These are phyloP conservation scores for Melieria picta DNA, from an alignment of 2,888 invertebrate species.

Conservation along the genomic window DNA sequence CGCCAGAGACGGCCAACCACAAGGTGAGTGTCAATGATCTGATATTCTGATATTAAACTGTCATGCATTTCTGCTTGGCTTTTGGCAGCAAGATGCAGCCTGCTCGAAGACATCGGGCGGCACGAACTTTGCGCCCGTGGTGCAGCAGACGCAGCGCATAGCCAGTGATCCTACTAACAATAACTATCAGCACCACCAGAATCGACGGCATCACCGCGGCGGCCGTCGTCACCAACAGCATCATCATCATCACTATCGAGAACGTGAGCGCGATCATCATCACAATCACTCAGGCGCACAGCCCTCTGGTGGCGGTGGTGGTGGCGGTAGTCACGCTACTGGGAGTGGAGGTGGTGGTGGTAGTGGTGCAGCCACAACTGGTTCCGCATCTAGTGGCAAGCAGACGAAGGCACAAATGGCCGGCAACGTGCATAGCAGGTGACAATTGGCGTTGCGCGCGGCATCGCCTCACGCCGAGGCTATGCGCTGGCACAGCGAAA, in stretches of 20 bases:
- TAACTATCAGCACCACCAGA: constrained; percentile 60
- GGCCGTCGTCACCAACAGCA: constrained; percentile 55
- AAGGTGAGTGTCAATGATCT: constrained; percentile 9
- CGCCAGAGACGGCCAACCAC: constrained; percentile 31
- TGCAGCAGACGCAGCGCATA: constrained; percentile 56
- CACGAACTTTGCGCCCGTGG: constrained; percentile 54
- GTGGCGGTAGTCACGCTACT: constrained; percentile 8
- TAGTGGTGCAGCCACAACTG: constrained; percentile 43
- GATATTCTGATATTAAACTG: too few relatives aligned
- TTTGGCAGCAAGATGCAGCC: constrained; percentile 34
- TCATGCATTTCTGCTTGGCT: background rate
- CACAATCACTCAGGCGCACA: constrained; percentile 41
- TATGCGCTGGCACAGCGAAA: background rate
- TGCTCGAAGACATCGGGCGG: constrained; percentile 31
- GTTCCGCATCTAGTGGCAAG: constrained; percentile 50
- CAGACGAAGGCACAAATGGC: constrained; percentile 58
- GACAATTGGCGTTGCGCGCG: constrained; percentile 56
- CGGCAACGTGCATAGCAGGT: constrained; percentile 60
- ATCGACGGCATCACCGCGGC: constrained; percentile 55
- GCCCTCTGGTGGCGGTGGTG: background rate
- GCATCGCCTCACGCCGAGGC: constrained; percentile 39
- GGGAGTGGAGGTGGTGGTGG: constrained; percentile 22
- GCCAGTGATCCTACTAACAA: constrained; percentile 60
- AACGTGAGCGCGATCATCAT: constrained; percentile 48
- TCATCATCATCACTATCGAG: constrained; percentile 55